A percentile compares a stretch with the other conserved stretches of the same genome.
Conservation (phyloP, 2,113 vertebrate species). For the Labeo rohita region DNA sequence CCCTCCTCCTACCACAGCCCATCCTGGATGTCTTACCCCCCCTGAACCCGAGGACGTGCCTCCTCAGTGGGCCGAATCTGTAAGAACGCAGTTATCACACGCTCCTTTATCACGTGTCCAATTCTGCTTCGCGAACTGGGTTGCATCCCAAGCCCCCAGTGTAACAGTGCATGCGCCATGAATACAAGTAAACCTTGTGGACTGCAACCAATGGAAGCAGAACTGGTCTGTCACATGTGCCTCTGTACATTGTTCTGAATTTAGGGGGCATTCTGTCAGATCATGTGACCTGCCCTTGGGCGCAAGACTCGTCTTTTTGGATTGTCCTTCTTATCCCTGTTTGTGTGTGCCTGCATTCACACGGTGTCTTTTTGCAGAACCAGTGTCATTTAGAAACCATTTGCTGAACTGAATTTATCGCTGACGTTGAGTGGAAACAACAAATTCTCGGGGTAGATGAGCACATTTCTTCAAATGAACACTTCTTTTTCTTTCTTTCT, state of each 20-base stretch:
- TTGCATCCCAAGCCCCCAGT: neutral
- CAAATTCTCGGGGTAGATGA: constrained; percentile 71
- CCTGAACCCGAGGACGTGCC: constrained; percentile 88
- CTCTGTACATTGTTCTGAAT: constrained; percentile 36
- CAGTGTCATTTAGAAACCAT: constrained; percentile 76
- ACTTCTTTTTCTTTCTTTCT: constrained; percentile 55
- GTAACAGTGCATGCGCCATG: constrained; percentile 1
- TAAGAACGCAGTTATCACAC: constrained; percentile 73
- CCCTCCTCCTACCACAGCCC: constrained; percentile 91
- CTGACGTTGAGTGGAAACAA: constrained; percentile 71
- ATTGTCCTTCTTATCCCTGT: constrained; percentile 64
- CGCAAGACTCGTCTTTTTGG: constrained; percentile 61
- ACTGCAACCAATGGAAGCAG: constrained; percentile 37
- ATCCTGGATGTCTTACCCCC: constrained; percentile 95
- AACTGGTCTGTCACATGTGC: constrained; percentile 32
- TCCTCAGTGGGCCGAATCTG: constrained; percentile 94
- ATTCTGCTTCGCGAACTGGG: constrained; percentile 23
- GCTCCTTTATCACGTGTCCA: neutral
- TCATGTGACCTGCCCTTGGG: constrained; percentile 54
- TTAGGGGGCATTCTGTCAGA: constrained; percentile 54
- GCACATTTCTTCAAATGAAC: constrained; percentile 71
- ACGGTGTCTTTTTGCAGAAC: constrained; percentile 74
- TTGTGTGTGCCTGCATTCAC: constrained; percentile 67
- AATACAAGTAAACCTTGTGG: neutral
- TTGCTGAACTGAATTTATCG: constrained; percentile 73